Percentiles rank a stretch among this genome's conserved stretches.
Evolutionary conservation across 2,888 invertebrate species (phyloP).

Genomic region (Eupithecia pulchellata): DNA sequence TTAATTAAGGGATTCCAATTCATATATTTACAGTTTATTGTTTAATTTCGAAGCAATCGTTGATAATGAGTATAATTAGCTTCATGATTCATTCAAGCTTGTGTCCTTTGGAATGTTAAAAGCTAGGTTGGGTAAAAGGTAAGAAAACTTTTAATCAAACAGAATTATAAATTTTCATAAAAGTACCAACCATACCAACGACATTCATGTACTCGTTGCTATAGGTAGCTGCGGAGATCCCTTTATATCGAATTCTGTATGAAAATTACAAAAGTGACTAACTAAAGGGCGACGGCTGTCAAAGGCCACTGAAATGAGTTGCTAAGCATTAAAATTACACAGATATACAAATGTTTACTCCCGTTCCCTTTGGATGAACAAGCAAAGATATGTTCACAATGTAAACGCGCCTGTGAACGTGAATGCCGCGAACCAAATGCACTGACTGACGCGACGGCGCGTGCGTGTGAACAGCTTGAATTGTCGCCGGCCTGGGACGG

Average conservation of each 20-base stretch:
- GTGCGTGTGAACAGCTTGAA: too few species aligned
- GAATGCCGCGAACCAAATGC: too few species aligned
- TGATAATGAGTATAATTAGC: background rate
- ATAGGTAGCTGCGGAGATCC: background rate
- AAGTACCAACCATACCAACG: background rate
- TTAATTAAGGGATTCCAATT: background rate
- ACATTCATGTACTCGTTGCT: background rate
- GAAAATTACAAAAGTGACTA: background rate
- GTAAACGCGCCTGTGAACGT: too few species aligned
- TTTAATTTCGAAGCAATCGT: background rate
- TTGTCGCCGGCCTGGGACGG: too few species aligned
- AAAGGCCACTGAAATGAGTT: background rate
- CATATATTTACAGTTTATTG: background rate
- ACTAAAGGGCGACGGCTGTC: background rate
- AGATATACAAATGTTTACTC: background rate
- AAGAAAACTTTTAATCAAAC: background rate
- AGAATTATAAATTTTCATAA: background rate
- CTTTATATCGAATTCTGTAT: background rate
- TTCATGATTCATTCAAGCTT: background rate
- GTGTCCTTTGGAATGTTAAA: background rate
- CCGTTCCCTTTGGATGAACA: background rate
- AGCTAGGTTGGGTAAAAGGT: background rate
- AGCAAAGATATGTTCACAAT: conserved; percentile 1
- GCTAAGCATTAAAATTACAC: background rate
- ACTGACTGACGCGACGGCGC: too few species aligned